Conservation (phyloP, 2,797 vertebrate genomes). For the Antrozous pallidus region DNA sequence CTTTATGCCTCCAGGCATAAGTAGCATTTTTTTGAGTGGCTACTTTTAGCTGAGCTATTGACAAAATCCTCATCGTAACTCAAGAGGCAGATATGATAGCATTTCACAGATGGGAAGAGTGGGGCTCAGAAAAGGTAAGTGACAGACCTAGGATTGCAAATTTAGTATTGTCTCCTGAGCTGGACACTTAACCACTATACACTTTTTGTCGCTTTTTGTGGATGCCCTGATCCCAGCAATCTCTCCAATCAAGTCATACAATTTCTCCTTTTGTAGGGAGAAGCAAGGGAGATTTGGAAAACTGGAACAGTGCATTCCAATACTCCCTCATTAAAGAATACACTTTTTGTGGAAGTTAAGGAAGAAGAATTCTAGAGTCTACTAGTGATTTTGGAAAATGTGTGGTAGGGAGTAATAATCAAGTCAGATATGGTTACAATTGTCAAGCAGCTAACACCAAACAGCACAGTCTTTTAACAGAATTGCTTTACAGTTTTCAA, state of each 20-base stretch:
- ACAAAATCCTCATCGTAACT: background rate
- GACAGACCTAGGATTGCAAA: background rate
- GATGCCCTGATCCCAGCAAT: background rate
- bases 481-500: background rate
- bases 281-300: background rate
- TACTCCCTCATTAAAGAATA: background rate
- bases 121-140: background rate
- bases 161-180: background rate
- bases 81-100: background rate
- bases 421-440: background rate
- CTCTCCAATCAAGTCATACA: background rate
- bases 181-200: background rate
- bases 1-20: background rate
- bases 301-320: background rate
- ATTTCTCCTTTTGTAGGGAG: background rate
- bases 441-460: background rate
- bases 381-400: slow-evolving; percentile 14
- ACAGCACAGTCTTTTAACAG: background rate
- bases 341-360: background rate
- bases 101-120: background rate
- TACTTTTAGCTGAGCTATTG: slow-evolving; percentile 1
- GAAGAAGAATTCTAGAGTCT: background rate
- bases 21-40: background rate
- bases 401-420: background rate
- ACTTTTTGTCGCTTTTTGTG: background rate